Evolutionary conservation across 1,140 invertebrate genomes (phyloP), one percentile per base, ranked within the genome.

Genomic region (Mactra quadrangularis): DNA sequence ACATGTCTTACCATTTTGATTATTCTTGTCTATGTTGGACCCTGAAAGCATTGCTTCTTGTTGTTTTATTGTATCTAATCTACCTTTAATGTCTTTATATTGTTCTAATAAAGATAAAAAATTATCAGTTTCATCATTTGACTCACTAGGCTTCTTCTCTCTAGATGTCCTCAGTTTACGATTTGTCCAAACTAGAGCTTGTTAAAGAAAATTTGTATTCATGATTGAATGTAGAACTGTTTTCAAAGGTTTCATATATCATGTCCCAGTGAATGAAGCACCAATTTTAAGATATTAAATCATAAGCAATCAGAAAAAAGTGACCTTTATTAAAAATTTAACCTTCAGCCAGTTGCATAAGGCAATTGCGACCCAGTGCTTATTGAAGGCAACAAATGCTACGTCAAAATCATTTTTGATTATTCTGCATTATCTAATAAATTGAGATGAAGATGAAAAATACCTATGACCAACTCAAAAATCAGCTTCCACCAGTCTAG

Each of bases 61-160:
- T 17, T 77, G 57, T 35, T 52, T 77, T 15, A 77, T 11, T 17
- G 38, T 25, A n/a, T 57, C 74, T 25, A 64, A 55, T n/a, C 50
- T n/a, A 15, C 47, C 59, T 27, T 64, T 55, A 2, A 77, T 53
- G 22, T 77, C 41, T 35, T 52, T 77, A 33, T 77, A 77, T 41
- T 77, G 38, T 52, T 62, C 1, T 13, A 64, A 45, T 7, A 62
- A 33, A 3, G 13, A 11, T n/a, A 19, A 19, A 25, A 33, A 64
- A 19, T 38, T 52, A 19, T 50, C 55, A 27, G 11, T 60, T 15
- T 45, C 41, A 13, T 45, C 52, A 0, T 74, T 13, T 45, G 17
- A 27, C 29, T 68, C 38, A n/a, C 22, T 9, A 13, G 22, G 25
- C 22, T 68, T 68, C 19, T 68, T 68, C 0, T 72, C 70, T 27